Evolutionary conservation across 2,797 vertebrate species (phyloP), one percentile per base, ranked within the genome.

Genomic region (Pangasius larnaudii): DNA sequence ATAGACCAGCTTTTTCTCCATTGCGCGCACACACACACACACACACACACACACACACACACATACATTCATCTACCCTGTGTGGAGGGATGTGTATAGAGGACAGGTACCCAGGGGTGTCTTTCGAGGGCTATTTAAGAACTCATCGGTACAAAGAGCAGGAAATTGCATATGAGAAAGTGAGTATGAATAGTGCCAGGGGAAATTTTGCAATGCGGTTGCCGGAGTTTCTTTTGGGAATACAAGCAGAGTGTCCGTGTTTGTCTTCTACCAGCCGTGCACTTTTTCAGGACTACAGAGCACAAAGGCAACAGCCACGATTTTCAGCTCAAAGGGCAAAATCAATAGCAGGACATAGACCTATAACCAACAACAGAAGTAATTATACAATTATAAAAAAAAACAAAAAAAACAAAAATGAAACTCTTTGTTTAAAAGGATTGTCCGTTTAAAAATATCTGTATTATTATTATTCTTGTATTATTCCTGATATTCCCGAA

Each of bases 251-350:
- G 51, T 61, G 80, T 72, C 87, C 75, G 14, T 61, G 72, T 63
- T 84, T 71, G 33, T 86, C 81, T 91, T 89, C 14, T 56, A 92
- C 87, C 93, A 93, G 92, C 93, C 92, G 93, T 89, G 91, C 72
- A 86, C 91, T 91, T 93, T 93, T 92, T 75, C 22, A 30, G 39
- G 22, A 19, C 61, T 11, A 22, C 42, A 67, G 18, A 51, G 46
- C 18, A 51, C n/a, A 84, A 51, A 49, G 24, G 19, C 3, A 84
- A 18, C 14, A 14, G 5, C 24, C 61, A 80, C 69, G 56, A 53
- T 61, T 87, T 75, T 88, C 63, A 77, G 84, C 72, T 87, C 39
- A 85, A 39, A 71, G 8, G 16, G 10, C 56, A 75, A 65, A 89
- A 85, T 81, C 36, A 65, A 75, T 65, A 51, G 11, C 36, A 78